Base-by-base conservation (phyloP, 92 coral and sea anemone genomes). In the Porites divaricata region DNA sequence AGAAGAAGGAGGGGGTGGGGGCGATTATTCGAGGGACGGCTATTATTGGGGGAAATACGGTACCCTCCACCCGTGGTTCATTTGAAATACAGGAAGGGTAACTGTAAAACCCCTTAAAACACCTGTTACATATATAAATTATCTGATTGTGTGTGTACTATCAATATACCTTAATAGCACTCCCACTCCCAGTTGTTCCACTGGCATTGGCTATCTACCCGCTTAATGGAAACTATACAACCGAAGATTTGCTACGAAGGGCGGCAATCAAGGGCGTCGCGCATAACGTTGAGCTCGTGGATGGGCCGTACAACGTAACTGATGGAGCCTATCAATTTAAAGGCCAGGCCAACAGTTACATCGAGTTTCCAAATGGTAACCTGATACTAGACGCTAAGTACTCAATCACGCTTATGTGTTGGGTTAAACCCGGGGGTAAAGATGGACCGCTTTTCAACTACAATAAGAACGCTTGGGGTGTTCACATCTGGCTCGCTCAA, bases 371-470 rank as follows among this genome's bases (percentile, higher is more conserved):
- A 9, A 73, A 73, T 25, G 45, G 19, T 4, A 61, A 61, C 51
- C 61, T 28, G 8, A 50, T 52, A 16, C 23, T 76, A 25, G 80
- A 76, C 80, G 28, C 58, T 57, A 21, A 14, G 68, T 6, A 24
- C 24, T 76, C 80, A 6, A 58, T 76, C 51, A 76, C 80, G 7
- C 23, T 76, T 10, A 25, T 58, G 68, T 76, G 80, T 25, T 76
- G 80, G 80, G 80, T 76, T 41, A 11, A 28, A 57, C 80, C 80
- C 23, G 80, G 67, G 4, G 69, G 69, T 6, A 25, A 76, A 26
- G 80, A 76, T 13, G 80, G 80, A 76, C 69, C 80, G 17, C 69
- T 76, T 5, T 59, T 76, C 35, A 58, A 16, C 17, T 76, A 76
- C 80, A 7, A 12, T 11, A 58, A 9, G n/a, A 11, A 6, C 25